Percentiles rank a stretch among this genome's conserved stretches.
phyloP scores from a whole-genome alignment of 2,797 vertebrate species.

The Cephalopachus bancanus region DNA sequence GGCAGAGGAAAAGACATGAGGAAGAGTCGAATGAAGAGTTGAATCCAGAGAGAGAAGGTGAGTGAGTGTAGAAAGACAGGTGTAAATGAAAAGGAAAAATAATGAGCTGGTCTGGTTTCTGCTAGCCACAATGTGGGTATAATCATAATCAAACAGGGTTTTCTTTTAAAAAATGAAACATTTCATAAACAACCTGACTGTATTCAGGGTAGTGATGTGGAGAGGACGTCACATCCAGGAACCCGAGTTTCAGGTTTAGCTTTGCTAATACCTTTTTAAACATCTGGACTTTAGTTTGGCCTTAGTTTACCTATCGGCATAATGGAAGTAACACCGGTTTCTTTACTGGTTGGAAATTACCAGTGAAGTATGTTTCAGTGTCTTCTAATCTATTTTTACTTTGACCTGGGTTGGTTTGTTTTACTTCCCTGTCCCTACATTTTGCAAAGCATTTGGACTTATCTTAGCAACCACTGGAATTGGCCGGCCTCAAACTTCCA shows the following conservation, averaged over 20 bases:
- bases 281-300: background rate
- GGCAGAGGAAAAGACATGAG: too few species aligned
- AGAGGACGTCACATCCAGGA: rapidly evolving
- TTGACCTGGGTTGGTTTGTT: background rate
- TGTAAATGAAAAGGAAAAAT: background rate
- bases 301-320: background rate
- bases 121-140: background rate
- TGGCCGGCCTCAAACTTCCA: background rate
- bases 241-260: background rate
- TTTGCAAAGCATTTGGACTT: background rate
- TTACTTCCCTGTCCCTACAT: background rate
- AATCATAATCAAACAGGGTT: background rate
- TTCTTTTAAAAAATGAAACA: rapidly evolving
- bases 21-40: background rate
- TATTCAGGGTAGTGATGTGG: rapidly evolving
- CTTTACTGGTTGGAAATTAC: background rate
- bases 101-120: background rate
- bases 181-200: background rate
- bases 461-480: background rate
- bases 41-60: background rate
- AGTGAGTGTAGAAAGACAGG: background rate
- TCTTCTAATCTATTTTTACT: background rate
- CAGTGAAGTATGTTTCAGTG: rapidly evolving
- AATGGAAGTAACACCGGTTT: too few species aligned
- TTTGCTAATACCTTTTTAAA: background rate